These are phyloP conservation scores for Clinocottus analis DNA, from an alignment of 2,113 vertebrate species.

Conservation along the genomic window DNA sequence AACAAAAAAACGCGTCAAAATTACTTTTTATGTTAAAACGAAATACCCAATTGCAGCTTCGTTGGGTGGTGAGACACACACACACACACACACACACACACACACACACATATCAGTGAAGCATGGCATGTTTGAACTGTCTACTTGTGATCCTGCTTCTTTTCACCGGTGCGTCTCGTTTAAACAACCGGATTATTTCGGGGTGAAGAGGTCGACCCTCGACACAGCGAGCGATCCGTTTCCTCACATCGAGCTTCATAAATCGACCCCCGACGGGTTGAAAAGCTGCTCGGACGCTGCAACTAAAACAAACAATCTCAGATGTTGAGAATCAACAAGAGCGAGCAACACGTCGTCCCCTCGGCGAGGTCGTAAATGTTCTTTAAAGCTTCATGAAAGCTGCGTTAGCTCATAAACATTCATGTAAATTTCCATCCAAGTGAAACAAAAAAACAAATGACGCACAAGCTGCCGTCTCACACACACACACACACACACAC, in stretches of 20 bases:
- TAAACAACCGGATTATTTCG: not conserved
- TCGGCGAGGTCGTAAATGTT: not conserved
- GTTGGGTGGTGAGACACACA: too few relatives aligned
- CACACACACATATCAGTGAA: not conserved
- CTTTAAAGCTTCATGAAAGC: conserved; percentile 10
- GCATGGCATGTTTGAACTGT: conserved; percentile 7
- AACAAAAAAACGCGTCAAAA: too few relatives aligned
- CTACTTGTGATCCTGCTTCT: conserved; percentile 5
- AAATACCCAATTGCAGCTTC: too few relatives aligned
- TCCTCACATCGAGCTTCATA: not conserved
- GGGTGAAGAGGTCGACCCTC: conserved; percentile 35
- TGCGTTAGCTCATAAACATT: conserved; percentile 12
- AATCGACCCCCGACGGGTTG: not conserved
- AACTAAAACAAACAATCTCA: too few relatives aligned
- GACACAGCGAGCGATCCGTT: not conserved
- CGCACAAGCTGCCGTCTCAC: not conserved
- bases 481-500: too few relatives aligned
- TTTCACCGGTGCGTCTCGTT: conserved; percentile 20
- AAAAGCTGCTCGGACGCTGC: not conserved
- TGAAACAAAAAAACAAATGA: not conserved
- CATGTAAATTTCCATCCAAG: conserved; percentile 1
- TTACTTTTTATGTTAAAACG: too few relatives aligned
- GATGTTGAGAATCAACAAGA: not conserved
- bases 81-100: not conserved
- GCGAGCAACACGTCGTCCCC: accelerated